These are phyloP conservation scores for Hyperoplus lanceolatus DNA, from an alignment of 2,797 vertebrate species.

Conservation along the genomic window DNA sequence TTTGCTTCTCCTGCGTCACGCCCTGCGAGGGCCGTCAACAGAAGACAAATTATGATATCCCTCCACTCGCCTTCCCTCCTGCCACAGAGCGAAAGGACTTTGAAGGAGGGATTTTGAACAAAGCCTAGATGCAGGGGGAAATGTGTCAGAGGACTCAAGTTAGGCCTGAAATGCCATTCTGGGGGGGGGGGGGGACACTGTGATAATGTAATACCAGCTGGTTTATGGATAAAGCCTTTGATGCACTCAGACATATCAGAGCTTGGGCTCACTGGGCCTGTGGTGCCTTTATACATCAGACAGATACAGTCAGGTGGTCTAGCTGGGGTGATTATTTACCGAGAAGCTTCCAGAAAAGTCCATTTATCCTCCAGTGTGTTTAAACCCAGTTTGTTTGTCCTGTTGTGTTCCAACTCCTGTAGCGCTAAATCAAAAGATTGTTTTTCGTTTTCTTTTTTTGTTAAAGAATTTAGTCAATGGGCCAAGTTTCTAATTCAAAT, in stretches of 20 bases:
- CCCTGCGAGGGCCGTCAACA: slow-evolving; percentile 63
- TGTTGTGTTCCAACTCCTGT: neutral
- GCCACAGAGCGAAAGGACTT: slow-evolving; percentile 45
- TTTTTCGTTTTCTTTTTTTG: neutral
- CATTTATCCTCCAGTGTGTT: neutral
- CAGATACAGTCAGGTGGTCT: slow-evolving; percentile 12
- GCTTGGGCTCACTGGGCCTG: slow-evolving; percentile 11
- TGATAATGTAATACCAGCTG: slow-evolving; percentile 55
- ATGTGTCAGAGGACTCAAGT: slow-evolving; percentile 58
- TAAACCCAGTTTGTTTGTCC: neutral
- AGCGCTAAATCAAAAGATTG: neutral
- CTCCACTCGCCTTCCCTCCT: slow-evolving; percentile 46
- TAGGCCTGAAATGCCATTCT: slow-evolving; percentile 42
- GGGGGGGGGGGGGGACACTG: slow-evolving; percentile 35
- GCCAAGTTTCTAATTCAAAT: neutral
- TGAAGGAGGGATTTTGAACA: slow-evolving; percentile 64
- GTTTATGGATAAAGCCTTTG: slow-evolving; percentile 57
- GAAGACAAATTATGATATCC: slow-evolving; percentile 76
- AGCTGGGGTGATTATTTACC: slow-evolving; percentile 21
- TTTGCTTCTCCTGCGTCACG: slow-evolving; percentile 64
- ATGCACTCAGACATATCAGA: slow-evolving; percentile 47
- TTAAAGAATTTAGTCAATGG: neutral
- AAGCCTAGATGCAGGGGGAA: slow-evolving; percentile 54
- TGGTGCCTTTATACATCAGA: slow-evolving; percentile 19
- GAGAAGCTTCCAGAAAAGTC: neutral